phyloP scores from a whole-genome alignment of 37 sponge, comb jelly and placozoan genomes.

The Geodia barretti region DNA sequence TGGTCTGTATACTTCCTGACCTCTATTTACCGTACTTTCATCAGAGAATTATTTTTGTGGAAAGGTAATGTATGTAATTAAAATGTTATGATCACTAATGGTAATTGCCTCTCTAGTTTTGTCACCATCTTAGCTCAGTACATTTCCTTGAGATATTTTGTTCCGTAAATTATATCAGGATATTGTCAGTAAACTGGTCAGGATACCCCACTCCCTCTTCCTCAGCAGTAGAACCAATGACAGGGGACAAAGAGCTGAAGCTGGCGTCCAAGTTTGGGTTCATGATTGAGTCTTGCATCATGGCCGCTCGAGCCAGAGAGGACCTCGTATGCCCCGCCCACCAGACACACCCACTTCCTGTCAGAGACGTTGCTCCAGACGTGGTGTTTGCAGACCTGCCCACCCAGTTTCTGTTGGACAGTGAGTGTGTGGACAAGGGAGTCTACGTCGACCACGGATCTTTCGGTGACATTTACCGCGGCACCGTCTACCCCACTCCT shows the following conservation, averaged over 20 bases:
- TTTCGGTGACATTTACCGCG: conserved; percentile 88
- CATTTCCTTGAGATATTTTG: too few relatives aligned
- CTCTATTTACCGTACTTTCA: too few relatives aligned
- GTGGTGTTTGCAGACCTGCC: conserved; percentile 89
- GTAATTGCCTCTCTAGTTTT: too few relatives aligned
- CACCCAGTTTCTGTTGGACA: conserved; percentile 37
- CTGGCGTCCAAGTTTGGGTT: conserved; percentile 74
- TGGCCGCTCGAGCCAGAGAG: conserved; percentile 25
- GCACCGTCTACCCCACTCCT: conserved; percentile 57
- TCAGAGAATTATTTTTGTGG: too few relatives aligned
- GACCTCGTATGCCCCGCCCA: conserved; percentile 69
- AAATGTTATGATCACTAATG: too few relatives aligned
- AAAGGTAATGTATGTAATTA: too few relatives aligned
- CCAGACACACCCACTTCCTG: conserved; percentile 35
- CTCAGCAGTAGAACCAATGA: too few relatives aligned
- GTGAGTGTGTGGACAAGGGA: conserved; percentile 55
- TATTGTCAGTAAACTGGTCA: too few relatives aligned
- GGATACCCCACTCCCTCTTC: neutral
- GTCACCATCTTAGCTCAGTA: too few relatives aligned
- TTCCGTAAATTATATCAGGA: too few relatives aligned
- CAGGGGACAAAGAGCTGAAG: neutral
- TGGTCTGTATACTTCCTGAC: too few relatives aligned
- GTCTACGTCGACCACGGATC: conserved; percentile 71
- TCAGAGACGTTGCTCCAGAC: conserved; percentile 72
- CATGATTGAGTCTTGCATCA: conserved; percentile 73